A percentile compares a stretch with the other conserved stretches of the same genome.
phyloP scores from a whole-genome alignment of 2,888 invertebrate species.

The Chirona hameri region DNA sequence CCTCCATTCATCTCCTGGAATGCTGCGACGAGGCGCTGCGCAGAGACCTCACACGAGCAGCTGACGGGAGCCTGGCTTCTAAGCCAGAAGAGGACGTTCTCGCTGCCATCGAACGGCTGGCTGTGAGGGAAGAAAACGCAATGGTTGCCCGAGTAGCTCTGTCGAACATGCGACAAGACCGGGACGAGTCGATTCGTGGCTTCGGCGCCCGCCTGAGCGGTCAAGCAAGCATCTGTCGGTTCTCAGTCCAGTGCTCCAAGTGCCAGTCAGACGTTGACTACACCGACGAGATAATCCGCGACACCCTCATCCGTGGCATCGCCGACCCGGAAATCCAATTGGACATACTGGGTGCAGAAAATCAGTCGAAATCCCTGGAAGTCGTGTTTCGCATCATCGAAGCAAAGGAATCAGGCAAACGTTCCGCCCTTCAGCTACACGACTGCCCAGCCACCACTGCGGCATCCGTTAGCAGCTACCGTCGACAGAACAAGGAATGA shows the following conservation, averaged over 20 bases:
- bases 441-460: background rate
- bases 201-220: conserved; percentile 28
- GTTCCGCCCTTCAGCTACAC: background rate
- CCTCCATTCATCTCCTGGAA: conserved; percentile 28
- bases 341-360: background rate
- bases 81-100: no score
- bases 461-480: background rate
- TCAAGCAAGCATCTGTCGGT: conserved; percentile 30
- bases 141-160: conserved; percentile 29
- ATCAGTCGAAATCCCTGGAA: conserved; percentile 13
- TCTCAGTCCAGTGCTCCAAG: background rate
- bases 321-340: conserved; percentile 5
- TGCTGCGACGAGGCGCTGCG: conserved; percentile 30
- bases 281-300: background rate
- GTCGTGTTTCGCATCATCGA: no score
- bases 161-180: no score
- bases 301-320: conserved; percentile 12
- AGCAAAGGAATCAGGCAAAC: conserved; percentile 29
- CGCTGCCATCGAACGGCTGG: conserved; percentile 26
- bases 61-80: background rate
- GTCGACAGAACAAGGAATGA: background rate
- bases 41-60: background rate
- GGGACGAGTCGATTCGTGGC: conserved; percentile 24
- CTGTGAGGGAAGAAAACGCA: conserved; percentile 30
- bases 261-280: conserved; percentile 25